Conservation (phyloP, 1,140 invertebrate genomes). For the Amyelois transitella region DNA sequence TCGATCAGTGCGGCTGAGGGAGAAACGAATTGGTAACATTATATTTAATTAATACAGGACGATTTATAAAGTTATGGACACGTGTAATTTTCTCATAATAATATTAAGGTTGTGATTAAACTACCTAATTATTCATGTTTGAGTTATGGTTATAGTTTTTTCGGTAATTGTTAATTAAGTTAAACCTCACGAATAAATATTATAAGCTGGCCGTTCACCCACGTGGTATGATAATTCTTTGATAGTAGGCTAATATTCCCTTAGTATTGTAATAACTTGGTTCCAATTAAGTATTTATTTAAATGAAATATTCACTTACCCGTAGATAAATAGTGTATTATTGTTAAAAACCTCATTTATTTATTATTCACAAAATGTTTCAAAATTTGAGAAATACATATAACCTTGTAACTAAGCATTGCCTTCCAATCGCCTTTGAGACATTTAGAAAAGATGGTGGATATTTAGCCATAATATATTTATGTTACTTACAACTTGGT, state of each 20-base stretch:
- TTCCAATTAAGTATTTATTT: too few relatives aligned
- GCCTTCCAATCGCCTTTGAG: too few relatives aligned
- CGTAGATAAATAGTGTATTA: too few relatives aligned
- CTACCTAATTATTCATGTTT: constrained; percentile 26
- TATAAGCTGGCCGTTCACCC: constrained; percentile 3
- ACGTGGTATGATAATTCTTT: background rate
- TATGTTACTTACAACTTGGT: too few relatives aligned
- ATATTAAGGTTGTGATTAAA: constrained; percentile 15
- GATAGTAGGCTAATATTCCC: background rate
- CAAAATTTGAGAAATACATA: too few relatives aligned
- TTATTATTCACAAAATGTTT: too few relatives aligned
- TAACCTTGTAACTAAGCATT: too few relatives aligned
- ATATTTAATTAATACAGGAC: constrained; percentile 52
- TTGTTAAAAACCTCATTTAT: too few relatives aligned
- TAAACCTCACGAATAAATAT: constrained; percentile 17
- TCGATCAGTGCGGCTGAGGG: constrained; percentile 29
- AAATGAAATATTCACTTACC: too few relatives aligned
- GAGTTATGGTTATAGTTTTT: constrained; percentile 40
- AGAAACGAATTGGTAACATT: constrained; percentile 41
- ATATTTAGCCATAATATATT: too few relatives aligned
- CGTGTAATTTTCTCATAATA: constrained; percentile 36
- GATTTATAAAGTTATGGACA: constrained; percentile 37
- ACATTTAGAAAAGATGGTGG: too few relatives aligned
- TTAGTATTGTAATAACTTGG: too few relatives aligned
- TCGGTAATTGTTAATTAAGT: constrained; percentile 25